These are phyloP conservation scores for Noctua fimbriata DNA, from an alignment of 2,888 invertebrate genomes.

Conservation along the genomic window DNA sequence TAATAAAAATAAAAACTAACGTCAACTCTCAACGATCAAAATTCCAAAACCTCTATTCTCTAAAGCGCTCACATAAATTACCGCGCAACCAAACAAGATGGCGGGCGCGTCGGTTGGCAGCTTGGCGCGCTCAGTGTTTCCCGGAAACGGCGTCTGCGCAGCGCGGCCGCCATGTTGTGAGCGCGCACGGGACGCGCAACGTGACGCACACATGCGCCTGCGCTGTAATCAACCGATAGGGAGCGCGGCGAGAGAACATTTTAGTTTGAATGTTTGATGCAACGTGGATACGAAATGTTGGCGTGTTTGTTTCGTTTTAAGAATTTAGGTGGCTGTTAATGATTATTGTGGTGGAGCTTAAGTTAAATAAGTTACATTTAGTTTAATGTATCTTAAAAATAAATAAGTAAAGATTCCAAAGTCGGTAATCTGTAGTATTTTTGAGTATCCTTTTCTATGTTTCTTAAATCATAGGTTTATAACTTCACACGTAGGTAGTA, in stretches of 20 bases:
- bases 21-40: not conserved
- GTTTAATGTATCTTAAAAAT: not conserved
- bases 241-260: conserved; percentile 37
- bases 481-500: not conserved
- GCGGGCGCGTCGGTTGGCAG: conserved; percentile 69
- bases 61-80: conserved; percentile 42
- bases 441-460: not conserved
- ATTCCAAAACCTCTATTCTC: conserved; percentile 29
- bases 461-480: not conserved
- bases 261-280: conserved; percentile 19
- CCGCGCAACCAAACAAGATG: conserved; percentile 51
- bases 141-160: conserved; percentile 75
- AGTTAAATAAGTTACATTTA: not conserved
- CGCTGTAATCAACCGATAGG: conserved; percentile 56
- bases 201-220: conserved; percentile 33
- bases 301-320: conserved; percentile 5
- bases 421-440: not conserved
- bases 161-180: conserved; percentile 67
- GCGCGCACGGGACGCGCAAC: conserved; percentile 60
- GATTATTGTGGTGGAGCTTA: not conserved
- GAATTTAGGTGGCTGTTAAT: not conserved
- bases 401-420: not conserved
- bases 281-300: conserved; percentile 9
- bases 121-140: conserved; percentile 73
- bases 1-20: not conserved